Conservation (phyloP, 2,888 invertebrate species). For the Tenthredo notha region DNA sequence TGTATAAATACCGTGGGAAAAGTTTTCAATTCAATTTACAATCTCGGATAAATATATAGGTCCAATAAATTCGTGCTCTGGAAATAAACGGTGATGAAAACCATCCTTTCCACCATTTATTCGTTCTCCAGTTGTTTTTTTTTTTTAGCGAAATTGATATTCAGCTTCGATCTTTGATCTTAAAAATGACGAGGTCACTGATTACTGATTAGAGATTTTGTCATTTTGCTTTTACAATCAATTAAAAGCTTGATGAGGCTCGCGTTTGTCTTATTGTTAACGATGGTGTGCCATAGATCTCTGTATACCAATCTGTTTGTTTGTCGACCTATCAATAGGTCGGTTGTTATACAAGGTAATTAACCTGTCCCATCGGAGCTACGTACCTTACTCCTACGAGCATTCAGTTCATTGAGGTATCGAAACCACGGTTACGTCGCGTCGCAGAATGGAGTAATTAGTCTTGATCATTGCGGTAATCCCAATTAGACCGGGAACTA, state of each 20-base stretch:
- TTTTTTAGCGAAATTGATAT: neutral
- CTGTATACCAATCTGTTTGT: neutral
- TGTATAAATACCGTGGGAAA: neutral
- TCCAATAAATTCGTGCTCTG: neutral
- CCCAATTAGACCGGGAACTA: neutral
- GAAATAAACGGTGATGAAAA: neutral
- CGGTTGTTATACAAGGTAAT: conserved; percentile 16
- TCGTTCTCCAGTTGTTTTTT: neutral
- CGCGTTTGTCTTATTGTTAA: neutral
- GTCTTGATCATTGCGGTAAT: conserved; percentile 33
- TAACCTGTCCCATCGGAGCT: conserved; percentile 22
- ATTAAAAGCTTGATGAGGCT: neutral
- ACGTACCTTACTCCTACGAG: neutral
- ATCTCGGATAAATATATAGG: neutral
- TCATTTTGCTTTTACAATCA: neutral
- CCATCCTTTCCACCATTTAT: neutral
- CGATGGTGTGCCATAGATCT: neutral
- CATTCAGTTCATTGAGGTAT: conserved; percentile 15
- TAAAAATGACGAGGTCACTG: neutral
- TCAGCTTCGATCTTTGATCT: neutral
- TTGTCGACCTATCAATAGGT: neutral
- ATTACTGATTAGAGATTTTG: neutral
- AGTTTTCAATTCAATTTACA: conserved; percentile 24
- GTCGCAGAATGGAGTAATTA: conserved; percentile 8
- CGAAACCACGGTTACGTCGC: neutral